Conservation (phyloP, 1,140 invertebrate genomes). For the Eubasilissa regina region DNA sequence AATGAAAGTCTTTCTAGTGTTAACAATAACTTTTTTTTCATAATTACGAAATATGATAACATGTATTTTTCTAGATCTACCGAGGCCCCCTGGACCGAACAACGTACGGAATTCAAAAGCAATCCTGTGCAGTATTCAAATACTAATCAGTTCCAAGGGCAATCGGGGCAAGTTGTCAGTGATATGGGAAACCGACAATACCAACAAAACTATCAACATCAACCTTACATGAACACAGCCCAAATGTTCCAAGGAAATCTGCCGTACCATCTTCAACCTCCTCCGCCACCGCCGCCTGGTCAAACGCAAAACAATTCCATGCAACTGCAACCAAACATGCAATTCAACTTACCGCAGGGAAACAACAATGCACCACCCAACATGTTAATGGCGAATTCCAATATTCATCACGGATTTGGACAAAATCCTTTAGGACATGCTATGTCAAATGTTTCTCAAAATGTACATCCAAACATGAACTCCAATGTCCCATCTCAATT, state of each 20-base stretch:
- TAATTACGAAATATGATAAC: too few relatives aligned
- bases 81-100: constrained; percentile 4
- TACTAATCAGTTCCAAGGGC: constrained; percentile 47
- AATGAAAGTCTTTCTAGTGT: too few relatives aligned
- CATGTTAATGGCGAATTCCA: constrained; percentile 49
- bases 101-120: constrained; percentile 43
- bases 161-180: constrained; percentile 23
- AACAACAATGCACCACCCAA: constrained; percentile 45
- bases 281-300: constrained; percentile 50
- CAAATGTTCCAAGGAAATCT: constrained; percentile 55
- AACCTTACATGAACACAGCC: constrained; percentile 46
- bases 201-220: constrained; percentile 53
- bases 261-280: constrained; percentile 55
- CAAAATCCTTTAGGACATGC: constrained; percentile 43
- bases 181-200: constrained; percentile 37
- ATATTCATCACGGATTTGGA: constrained; percentile 42
- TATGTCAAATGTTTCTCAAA: constrained; percentile 44
- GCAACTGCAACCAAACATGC: constrained; percentile 39
- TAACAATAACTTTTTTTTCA: background rate
- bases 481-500: background rate
- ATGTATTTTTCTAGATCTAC: too few relatives aligned
- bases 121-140: constrained; percentile 43
- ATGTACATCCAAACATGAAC: constrained; percentile 48
- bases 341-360: constrained; percentile 48
- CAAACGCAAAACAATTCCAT: constrained; percentile 47